Percentiles rank a stretch among this genome's conserved stretches.
Conservation (phyloP, 2,888 invertebrate genomes). For the Busseola fusca region DNA sequence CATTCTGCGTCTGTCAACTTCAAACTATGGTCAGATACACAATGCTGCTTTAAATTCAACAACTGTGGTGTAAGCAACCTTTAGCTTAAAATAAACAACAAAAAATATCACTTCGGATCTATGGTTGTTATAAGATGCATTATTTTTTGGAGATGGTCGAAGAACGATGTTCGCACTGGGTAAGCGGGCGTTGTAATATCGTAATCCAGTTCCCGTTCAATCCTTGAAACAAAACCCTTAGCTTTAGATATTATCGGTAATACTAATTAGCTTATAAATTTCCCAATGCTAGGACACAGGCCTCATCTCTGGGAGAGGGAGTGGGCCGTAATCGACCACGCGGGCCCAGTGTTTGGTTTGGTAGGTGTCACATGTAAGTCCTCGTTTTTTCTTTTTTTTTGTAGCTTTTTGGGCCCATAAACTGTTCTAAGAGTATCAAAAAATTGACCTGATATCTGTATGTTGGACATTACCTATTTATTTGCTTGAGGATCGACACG, state of each 20-base stretch:
- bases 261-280: not conserved
- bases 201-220: not conserved
- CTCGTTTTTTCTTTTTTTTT: too few species aligned
- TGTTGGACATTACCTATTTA: slow-evolving; percentile 90
- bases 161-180: slow-evolving; percentile 12
- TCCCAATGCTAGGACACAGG: not conserved
- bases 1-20: not conserved
- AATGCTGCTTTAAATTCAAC: not conserved
- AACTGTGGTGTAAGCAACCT: too few species aligned
- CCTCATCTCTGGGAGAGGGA: not conserved
- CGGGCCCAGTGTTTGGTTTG: too few species aligned
- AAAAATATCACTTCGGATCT: slow-evolving; percentile 7
- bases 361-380: not conserved
- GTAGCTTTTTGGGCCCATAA: too few species aligned
- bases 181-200: not conserved
- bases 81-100: not conserved
- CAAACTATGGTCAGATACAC: not conserved
- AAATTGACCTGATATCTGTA: not conserved
- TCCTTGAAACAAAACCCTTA: slow-evolving; percentile 20
- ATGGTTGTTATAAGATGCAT: not conserved
- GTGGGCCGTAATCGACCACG: not conserved
- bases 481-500: slow-evolving; percentile 95
- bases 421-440: too few species aligned
- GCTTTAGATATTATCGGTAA: not conserved
- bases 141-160: slow-evolving; percentile 20